Conservation (phyloP, 2,888 invertebrate genomes). For the Eremobia ochroleuca region DNA sequence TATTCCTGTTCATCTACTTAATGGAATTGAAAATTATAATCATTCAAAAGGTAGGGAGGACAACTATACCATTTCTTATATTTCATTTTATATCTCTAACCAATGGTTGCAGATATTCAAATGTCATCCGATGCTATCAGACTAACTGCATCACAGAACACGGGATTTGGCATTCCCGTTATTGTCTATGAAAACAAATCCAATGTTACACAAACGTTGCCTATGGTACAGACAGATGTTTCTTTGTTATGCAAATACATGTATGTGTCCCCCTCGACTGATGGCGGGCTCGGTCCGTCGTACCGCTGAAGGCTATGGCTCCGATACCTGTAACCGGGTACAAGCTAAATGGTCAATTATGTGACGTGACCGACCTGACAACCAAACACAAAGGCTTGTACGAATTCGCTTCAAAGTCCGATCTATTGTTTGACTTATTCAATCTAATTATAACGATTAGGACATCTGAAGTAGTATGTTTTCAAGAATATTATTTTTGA, state of each 20-base stretch:
- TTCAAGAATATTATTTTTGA: not conserved
- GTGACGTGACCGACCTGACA: slow-evolving; percentile 71
- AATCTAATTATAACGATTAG: slow-evolving; percentile 16
- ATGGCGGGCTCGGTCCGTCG: slow-evolving; percentile 73
- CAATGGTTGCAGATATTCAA: not conserved
- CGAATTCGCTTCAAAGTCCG: slow-evolving; percentile 67
- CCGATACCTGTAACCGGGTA: slow-evolving; percentile 82
- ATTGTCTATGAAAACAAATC: slow-evolving; percentile 74
- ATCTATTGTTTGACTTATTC: slow-evolving; percentile 60
- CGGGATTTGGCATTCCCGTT: slow-evolving; percentile 37
- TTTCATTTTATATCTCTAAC: not conserved
- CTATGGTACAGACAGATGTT: slow-evolving; percentile 76
- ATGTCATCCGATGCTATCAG: not conserved
- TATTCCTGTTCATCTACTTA: no score
- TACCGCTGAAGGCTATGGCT: slow-evolving; percentile 83
- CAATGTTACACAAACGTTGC: slow-evolving; percentile 71
- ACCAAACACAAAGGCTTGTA: slow-evolving; percentile 74
- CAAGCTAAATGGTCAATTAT: slow-evolving; percentile 87
- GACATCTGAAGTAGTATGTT: not conserved
- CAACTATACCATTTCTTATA: no score
- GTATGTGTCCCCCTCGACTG: slow-evolving; percentile 76
- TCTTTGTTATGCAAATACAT: slow-evolving; percentile 86
- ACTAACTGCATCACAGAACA: slow-evolving; percentile 17
- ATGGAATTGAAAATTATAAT: not conserved
- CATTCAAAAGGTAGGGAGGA: not conserved